These are phyloP conservation scores for Iguana delicatissima DNA, from an alignment of 2,797 vertebrate species.

Conservation along the genomic window DNA sequence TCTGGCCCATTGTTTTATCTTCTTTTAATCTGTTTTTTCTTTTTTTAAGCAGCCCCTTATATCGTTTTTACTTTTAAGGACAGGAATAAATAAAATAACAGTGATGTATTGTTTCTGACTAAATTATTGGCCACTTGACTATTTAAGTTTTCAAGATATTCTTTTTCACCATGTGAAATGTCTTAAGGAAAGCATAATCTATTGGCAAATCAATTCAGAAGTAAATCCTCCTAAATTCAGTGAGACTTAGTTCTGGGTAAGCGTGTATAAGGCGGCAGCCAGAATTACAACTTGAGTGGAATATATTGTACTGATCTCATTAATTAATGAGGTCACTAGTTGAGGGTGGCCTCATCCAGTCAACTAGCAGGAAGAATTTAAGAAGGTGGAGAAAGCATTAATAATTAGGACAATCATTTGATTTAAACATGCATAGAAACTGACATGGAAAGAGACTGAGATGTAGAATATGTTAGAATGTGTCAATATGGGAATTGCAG, in stretches of 20 bases:
- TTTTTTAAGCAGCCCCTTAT: background rate
- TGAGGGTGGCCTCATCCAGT: background rate
- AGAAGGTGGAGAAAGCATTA: background rate
- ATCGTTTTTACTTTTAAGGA: background rate
- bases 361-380: background rate
- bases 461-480: rapidly evolving
- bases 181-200: background rate
- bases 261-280: background rate
- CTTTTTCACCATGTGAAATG: background rate
- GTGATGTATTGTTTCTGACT: background rate
- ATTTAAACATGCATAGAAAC: background rate
- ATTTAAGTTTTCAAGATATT: background rate
- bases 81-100: rapidly evolving
- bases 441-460: background rate
- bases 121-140: background rate
- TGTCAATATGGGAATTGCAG: background rate
- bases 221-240: too few relatives aligned
- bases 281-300: background rate
- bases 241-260: too few relatives aligned
- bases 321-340: background rate
- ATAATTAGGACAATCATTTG: background rate
- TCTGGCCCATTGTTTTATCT: background rate
- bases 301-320: background rate
- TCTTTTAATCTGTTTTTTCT: background rate
- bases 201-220: background rate